Percentiles rank a stretch among this genome's conserved stretches.
These are phyloP conservation scores for Orthosia gracilis DNA, from an alignment of 2,888 invertebrate species.

Conservation along the genomic window DNA sequence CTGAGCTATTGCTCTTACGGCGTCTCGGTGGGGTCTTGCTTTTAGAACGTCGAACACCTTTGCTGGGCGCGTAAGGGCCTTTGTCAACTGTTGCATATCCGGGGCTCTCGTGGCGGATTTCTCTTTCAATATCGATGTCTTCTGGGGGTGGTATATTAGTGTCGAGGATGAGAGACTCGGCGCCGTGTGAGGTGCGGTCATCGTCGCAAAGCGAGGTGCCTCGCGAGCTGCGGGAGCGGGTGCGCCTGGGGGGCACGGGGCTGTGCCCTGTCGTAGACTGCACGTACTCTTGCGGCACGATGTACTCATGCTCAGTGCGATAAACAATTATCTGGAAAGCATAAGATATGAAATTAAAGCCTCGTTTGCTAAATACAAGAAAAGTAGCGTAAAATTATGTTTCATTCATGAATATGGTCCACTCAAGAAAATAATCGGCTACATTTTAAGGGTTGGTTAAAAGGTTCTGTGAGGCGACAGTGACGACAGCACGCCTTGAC, in stretches of 20 bases:
- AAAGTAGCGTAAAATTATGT: not conserved
- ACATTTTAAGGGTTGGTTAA: constrained; percentile 5
- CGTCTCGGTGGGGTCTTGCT: constrained; percentile 89
- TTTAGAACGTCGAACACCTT: constrained; percentile 90
- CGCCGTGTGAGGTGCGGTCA: constrained; percentile 93
- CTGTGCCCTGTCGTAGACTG: constrained; percentile 90
- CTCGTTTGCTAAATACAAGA: not conserved
- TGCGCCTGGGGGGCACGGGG: constrained; percentile 90
- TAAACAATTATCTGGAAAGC: constrained; percentile 92
- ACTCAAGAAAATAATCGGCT: constrained; percentile 14
- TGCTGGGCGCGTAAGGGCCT: constrained; percentile 92
- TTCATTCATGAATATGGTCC: not conserved
- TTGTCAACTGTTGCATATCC: constrained; percentile 96
- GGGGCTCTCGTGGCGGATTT: constrained; percentile 87
- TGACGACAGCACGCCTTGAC: constrained; percentile 15
- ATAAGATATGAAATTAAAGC: constrained; percentile 25
- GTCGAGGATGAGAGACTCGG: constrained; percentile 92
- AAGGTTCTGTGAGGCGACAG: constrained; percentile 6
- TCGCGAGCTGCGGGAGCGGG: constrained; percentile 90
- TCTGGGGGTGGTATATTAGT: constrained; percentile 80
- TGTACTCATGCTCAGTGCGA: constrained; percentile 93
- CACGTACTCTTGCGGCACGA: constrained; percentile 88
- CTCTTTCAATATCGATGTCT: constrained; percentile 80
- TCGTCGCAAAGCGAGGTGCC: constrained; percentile 92
- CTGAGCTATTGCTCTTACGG: constrained; percentile 89